Base-by-base conservation (phyloP, 2,797 vertebrate genomes). In the Ctenopoma multispine region DNA sequence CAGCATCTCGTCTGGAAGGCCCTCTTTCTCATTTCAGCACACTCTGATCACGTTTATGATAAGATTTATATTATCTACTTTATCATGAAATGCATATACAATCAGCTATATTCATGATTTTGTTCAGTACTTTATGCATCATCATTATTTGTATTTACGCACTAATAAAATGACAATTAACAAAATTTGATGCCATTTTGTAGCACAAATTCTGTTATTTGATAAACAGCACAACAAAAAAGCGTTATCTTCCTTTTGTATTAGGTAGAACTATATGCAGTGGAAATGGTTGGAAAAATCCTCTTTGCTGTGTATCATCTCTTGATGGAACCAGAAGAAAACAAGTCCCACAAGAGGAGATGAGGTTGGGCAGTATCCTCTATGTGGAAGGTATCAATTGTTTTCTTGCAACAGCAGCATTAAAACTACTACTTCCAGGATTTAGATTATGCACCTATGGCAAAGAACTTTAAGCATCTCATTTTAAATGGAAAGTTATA, bases 1-100 rank as follows among this genome's bases (percentile, higher is more conserved):
- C 18, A 34, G 54, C 18, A 1, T 75, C 40, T 68, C 20, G 40
- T 27, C 65, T 57, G 40, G n/a, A 53, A 71, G 36, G n/a, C 20
- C 17, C 11, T 23, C 41, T 6, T 31, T 31, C 29, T 31, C 29
- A 31, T 31, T 31, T 31, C 29, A 31, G 29, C 29, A 5, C 29
- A 31, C 29, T 31, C 29, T 31, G 29, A 31, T 31, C 29, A 31
- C 5, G 29, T 31, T 31, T 5, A 31, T 7, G 4, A 31, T 7
- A 31, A 15, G 7, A 61, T 76, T 79, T 47, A 71, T 14, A 71
- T 36, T 5, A 14, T 21, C 21, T 38, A 9, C 14, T 31, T 48
- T 47, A 38, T 59, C 43, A 20, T 41, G 40, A 1, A 5, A 4
- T 36, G 10, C 6, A 4, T 46, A 8, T 40, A 10, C 8, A 63